Conservation (phyloP, 35 echinoderm and acorn worm species). For the Ophioderma brevispina region DNA sequence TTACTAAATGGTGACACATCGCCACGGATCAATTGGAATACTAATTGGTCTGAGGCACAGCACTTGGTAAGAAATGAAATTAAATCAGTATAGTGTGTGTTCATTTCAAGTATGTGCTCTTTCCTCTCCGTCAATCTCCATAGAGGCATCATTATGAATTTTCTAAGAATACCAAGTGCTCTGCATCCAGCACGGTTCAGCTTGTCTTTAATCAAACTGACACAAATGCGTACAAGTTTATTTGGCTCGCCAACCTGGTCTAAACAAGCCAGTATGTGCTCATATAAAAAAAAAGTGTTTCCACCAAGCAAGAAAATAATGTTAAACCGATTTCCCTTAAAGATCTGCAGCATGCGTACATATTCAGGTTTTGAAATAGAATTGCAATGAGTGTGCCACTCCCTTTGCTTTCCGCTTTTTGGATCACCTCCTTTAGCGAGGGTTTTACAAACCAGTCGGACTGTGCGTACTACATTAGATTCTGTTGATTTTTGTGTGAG, state of each 20-base stretch:
- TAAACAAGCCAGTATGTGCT: not conserved
- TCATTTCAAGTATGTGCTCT: constrained; percentile 35
- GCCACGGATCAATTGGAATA: not conserved
- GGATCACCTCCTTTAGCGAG: constrained; percentile 13
- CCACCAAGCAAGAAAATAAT: constrained; percentile 20
- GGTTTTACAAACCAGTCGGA: constrained; percentile 14
- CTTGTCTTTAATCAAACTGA: not conserved
- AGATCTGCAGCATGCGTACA: not conserved
- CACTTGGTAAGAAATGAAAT: not conserved
- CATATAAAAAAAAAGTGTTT: not conserved
- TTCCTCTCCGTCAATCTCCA: constrained; percentile 17
- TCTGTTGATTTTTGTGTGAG: not conserved
- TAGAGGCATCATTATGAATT: constrained; percentile 40
- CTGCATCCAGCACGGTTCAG: constrained; percentile 19
- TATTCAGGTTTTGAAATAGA: not conserved
- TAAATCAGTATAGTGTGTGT: too few species aligned
- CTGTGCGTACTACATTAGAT: not conserved
- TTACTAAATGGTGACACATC: not conserved
- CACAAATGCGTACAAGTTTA: constrained; percentile 9
- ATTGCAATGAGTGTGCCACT: constrained; percentile 6
- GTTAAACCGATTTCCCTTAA: constrained; percentile 14
- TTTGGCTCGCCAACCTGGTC: not conserved
- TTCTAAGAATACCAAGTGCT: not conserved
- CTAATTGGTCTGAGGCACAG: not conserved
- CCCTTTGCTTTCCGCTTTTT: constrained; percentile 28